Conservation (phyloP, 2,113 vertebrate species). For the Mobula birostris region DNA sequence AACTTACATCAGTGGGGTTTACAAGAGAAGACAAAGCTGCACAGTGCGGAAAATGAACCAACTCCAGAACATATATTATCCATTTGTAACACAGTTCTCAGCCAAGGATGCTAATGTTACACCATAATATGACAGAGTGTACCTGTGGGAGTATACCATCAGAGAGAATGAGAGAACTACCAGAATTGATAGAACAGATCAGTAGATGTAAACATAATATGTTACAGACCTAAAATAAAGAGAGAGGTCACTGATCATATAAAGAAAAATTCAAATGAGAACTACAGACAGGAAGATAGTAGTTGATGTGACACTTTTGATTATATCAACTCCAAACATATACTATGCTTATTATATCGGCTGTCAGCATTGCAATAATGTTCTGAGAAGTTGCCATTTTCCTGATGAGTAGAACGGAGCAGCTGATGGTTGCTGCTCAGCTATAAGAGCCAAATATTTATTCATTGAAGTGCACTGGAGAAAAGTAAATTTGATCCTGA, state of each 20-base stretch:
- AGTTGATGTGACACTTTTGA: neutral
- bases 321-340: neutral
- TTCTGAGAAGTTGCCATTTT: neutral
- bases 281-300: neutral
- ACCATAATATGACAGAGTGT: neutral
- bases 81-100: conserved; percentile 27
- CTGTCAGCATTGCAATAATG: neutral
- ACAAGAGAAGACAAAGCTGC: neutral
- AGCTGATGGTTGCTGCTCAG: neutral
- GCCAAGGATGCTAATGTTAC: conserved; percentile 1
- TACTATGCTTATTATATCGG: neutral
- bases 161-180: neutral
- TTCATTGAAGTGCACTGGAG: neutral
- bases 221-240: neutral
- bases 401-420: neutral
- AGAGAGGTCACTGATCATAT: neutral
- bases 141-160: neutral
- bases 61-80: conserved; percentile 16
- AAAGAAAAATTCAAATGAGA: neutral
- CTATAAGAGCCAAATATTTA: neutral
- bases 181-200: neutral
- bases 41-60: conserved; percentile 21
- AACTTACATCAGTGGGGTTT: conserved; percentile 20
- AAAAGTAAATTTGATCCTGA: neutral
- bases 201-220: neutral